These are phyloP conservation scores for Etheostoma cragini DNA, from an alignment of 2,113 vertebrate species.

Conservation along the genomic window DNA sequence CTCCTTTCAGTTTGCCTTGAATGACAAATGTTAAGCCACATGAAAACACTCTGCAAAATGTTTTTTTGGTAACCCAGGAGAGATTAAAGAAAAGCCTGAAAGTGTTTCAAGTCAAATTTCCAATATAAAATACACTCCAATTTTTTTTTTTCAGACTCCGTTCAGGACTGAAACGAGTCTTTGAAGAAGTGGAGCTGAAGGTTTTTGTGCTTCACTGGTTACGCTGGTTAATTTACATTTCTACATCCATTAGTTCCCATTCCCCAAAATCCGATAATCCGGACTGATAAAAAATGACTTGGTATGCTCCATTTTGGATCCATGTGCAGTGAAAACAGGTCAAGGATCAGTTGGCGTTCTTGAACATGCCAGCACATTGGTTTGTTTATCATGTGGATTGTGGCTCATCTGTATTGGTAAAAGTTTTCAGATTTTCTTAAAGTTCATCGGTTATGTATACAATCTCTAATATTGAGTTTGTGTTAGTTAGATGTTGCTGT, in stretches of 20 bases:
- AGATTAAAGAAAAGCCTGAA: constrained; percentile 46
- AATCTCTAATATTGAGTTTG: constrained; percentile 6
- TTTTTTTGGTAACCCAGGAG: constrained; percentile 35
- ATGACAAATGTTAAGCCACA: constrained; percentile 26
- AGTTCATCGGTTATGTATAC: constrained; percentile 23
- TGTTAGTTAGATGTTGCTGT: background rate
- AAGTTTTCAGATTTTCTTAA: constrained; percentile 20
- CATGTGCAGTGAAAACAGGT: constrained; percentile 19
- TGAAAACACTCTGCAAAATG: background rate
- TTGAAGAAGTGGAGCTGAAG: constrained; percentile 26
- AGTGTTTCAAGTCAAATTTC: constrained; percentile 31
- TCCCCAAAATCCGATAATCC: constrained; percentile 13
- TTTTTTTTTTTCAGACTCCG: constrained; percentile 19
- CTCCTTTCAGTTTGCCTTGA: background rate
- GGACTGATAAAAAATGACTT: constrained; percentile 11
- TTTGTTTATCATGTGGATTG: background rate
- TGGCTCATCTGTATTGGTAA: constrained; percentile 1
- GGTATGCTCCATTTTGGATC: background rate
- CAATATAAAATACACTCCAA: constrained; percentile 30
- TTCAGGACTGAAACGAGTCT: constrained; percentile 27
- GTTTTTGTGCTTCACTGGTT: constrained; percentile 4
- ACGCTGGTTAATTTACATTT: constrained; percentile 38
- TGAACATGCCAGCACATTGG: constrained; percentile 17
- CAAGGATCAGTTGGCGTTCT: constrained; percentile 4
- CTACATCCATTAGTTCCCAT: constrained; percentile 15